Conservation (phyloP, 2,888 invertebrate species). For the Macaria liturata region DNA sequence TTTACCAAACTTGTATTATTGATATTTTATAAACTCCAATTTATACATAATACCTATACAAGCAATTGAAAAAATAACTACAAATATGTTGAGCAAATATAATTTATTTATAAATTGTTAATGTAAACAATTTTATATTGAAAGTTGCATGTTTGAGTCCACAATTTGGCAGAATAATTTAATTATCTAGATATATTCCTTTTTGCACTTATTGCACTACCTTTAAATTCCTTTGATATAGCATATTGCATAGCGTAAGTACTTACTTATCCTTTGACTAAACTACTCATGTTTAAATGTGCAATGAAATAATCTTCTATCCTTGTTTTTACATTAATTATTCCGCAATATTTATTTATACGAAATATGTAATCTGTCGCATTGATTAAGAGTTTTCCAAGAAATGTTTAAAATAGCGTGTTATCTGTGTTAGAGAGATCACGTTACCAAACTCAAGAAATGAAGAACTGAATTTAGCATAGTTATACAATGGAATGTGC, state of each 20-base stretch:
- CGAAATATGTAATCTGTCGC: not conserved
- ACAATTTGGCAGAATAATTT: too few species aligned
- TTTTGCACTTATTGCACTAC: not conserved
- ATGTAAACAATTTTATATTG: too few species aligned
- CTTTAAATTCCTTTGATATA: not conserved
- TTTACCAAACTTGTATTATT: conserved; percentile 47
- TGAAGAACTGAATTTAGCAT: not conserved
- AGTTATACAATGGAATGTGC: conserved; percentile 34
- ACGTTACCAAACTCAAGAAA: too few species aligned
- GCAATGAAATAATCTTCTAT: conserved; percentile 5
- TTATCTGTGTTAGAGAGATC: too few species aligned
- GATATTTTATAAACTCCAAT: not conserved
- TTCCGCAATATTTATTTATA: too few species aligned
- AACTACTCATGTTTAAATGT: conserved; percentile 1
- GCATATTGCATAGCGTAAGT: not conserved
- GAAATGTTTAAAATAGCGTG: too few species aligned
- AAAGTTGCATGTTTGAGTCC: too few species aligned
- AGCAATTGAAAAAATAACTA: too few species aligned
- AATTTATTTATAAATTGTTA: too few species aligned
- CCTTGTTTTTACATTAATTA: too few species aligned
- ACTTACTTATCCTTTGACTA: not conserved
- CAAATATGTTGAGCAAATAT: too few species aligned
- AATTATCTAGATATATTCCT: not conserved
- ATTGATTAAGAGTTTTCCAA: conserved; percentile 32
- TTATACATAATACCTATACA: too few species aligned